Evolutionary conservation across 2,113 vertebrate genomes (phyloP).

Genomic region (Corythornis cristatus): DNA sequence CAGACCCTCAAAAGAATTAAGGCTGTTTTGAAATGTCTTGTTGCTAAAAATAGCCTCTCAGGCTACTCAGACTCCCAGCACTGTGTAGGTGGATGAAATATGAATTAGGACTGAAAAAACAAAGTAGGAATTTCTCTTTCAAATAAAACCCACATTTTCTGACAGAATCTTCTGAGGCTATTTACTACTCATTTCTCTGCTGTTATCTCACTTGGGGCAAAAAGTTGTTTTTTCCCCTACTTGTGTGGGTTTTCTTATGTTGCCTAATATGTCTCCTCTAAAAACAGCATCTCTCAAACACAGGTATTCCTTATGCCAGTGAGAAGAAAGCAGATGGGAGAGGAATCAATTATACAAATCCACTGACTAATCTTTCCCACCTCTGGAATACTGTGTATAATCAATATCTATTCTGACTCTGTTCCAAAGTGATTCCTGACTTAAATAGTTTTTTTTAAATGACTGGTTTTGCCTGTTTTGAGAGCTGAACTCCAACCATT

Average conservation of each 20-base stretch:
- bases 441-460: not conserved
- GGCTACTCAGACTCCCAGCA: not conserved
- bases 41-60: constrained; percentile 39
- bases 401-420: not conserved
- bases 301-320: not conserved
- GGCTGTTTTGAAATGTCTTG: constrained; percentile 38
- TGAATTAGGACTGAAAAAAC: constrained; percentile 49
- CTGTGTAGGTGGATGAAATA: constrained; percentile 48
- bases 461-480: not conserved
- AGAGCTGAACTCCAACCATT: not conserved
- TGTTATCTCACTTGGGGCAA: not conserved
- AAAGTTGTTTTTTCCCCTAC: not conserved
- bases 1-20: constrained; percentile 15
- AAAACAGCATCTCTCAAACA: not conserved
- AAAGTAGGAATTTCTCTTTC: constrained; percentile 48
- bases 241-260: not conserved
- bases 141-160: constrained; percentile 6
- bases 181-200: not conserved
- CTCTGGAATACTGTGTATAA: not conserved
- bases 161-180: not conserved
- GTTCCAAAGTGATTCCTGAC: not conserved
- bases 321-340: not conserved
- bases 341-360: not conserved
- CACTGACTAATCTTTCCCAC: not conserved
- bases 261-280: not conserved